Base-by-base conservation (phyloP, 2,888 invertebrate species). In the Erebia ligea region DNA sequence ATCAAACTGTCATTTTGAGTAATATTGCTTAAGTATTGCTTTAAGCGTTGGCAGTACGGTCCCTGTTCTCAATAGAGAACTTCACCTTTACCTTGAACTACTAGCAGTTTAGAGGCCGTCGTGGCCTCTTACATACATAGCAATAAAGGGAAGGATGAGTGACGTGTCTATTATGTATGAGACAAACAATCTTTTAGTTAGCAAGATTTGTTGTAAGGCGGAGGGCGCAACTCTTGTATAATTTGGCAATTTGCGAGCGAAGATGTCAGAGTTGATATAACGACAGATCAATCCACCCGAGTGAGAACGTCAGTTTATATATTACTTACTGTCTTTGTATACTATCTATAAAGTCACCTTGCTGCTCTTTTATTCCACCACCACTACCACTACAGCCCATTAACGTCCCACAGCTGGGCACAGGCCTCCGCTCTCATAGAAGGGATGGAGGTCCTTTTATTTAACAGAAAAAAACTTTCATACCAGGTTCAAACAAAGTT, bases 171-270 rank as follows among this genome's bases (percentile, higher is more conserved):
- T 42, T 59, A 59, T 42, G 40, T 59, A 59, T 40, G 42, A 8
- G 42, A 40, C 59, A 59, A 57, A 57, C n/a, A 59, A 40, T 40
- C 40, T 59, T 59, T 59, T 17, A 59, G 59, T 59, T 59, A 40
- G 59, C 34, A n/a, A 9, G 17, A 59, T 59, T 59, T 59, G 59
- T 59, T 40, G 59, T 42, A 42, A 9, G 17, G 34, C n/a, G 34
- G 40, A 59, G 42, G 17, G 40, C 59, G 59, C 59, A 17, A 59
- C 34, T 17, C n/a, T 17, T 10, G 59, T 59, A 59, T 59, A 59
- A 59, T 59, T 59, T 59, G 42, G 11, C 40, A 59, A 59, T 59
- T 59, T 59, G 59, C 59, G 40, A 59, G 40, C 59, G 10, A 40
- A 59, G 40, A 59, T 59, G 59, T 59, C 17, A 42, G n/a, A 59